Evolutionary conservation across 2,797 vertebrate genomes (phyloP).

Genomic region (Chrysocyon brachyurus): DNA sequence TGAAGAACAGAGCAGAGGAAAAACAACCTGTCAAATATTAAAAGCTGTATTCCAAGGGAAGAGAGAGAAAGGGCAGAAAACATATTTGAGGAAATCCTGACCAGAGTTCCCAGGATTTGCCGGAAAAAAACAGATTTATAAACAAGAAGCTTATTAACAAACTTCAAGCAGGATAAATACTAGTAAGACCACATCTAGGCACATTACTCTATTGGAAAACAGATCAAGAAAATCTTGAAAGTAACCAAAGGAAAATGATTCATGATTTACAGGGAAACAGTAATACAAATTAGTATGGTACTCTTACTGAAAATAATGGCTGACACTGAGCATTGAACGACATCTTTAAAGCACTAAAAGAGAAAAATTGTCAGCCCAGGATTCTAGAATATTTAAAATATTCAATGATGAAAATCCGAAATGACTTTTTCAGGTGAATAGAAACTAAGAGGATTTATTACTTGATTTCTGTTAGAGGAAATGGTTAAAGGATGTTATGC

Average conservation of each 20-base stretch:
- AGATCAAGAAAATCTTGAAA: not conserved
- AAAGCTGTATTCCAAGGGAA: not conserved
- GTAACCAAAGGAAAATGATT: not conserved
- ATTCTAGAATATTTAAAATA: conserved; percentile 17
- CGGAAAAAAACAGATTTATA: not conserved
- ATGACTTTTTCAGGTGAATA: conserved; percentile 26
- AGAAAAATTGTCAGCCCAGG: not conserved
- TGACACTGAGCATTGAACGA: not conserved
- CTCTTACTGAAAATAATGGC: conserved; percentile 26
- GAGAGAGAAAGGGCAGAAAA: not conserved
- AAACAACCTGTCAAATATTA: not conserved
- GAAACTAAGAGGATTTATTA: conserved; percentile 1
- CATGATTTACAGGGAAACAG: not conserved
- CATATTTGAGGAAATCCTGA: not conserved
- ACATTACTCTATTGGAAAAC: not conserved
- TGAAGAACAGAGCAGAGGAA: not conserved
- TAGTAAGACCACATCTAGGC: not conserved
- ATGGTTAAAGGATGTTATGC: not conserved
- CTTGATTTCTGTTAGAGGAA: not conserved
- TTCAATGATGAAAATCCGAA: not conserved
- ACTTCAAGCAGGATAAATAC: conserved; percentile 28
- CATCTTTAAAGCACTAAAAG: conserved; percentile 35
- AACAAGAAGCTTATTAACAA: not conserved
- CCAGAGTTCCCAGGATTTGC: not conserved
- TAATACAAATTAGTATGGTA: not conserved